A percentile compares a stretch with the other conserved stretches of the same genome.
phyloP scores from a whole-genome alignment of 2,888 invertebrate genomes.

The Adelognathus sp. region DNA sequence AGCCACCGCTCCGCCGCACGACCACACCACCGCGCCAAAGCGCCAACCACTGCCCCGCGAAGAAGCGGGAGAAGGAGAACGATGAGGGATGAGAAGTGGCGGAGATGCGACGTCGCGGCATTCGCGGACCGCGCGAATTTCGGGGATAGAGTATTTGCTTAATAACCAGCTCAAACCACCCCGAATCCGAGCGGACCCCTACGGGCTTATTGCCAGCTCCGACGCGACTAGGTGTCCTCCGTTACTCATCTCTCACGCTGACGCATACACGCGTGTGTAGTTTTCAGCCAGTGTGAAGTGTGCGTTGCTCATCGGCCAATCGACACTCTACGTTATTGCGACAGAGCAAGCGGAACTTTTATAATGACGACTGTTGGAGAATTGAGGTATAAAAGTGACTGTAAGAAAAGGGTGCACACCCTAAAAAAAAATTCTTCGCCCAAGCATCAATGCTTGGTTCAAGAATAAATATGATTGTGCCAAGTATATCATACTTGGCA shows the following conservation, averaged over 20 bases:
- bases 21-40: slow-evolving; percentile 35
- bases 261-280: background rate
- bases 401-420: no score
- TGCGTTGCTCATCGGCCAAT: no score
- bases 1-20: slow-evolving; percentile 63
- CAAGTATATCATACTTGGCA: no score
- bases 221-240: slow-evolving; percentile 40
- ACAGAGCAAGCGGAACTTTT: no score
- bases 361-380: no score
- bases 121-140: slow-evolving; percentile 13
- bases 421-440: no score
- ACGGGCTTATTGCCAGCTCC: slow-evolving; percentile 73
- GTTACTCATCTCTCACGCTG: slow-evolving; percentile 7
- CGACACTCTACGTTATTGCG: no score
- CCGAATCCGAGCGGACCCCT: slow-evolving; percentile 68
- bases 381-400: no score
- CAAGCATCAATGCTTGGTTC: no score
- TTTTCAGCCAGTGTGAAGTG: no score
- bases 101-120: slow-evolving; percentile 15
- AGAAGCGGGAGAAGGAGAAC: background rate
- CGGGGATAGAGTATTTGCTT: slow-evolving; percentile 70
- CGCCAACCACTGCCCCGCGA: slow-evolving; percentile 29
- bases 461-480: no score
- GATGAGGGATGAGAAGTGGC: background rate
- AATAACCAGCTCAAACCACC: slow-evolving; percentile 72